Evolutionary conservation across 2,888 invertebrate species (phyloP).

Genomic region (Salpingus planirostris): DNA sequence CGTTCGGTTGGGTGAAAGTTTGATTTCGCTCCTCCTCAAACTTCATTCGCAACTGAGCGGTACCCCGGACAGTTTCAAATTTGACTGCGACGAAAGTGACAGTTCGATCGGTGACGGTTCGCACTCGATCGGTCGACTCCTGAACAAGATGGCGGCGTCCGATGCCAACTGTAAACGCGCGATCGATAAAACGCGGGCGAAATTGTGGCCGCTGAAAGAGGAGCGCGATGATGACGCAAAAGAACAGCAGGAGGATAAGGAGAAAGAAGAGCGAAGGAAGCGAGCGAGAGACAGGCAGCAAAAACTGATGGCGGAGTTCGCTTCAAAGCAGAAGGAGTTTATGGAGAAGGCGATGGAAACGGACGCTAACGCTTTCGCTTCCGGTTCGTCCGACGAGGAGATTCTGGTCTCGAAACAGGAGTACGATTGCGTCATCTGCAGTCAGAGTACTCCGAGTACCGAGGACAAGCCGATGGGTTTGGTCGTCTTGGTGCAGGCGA

Average conservation of each 20-base stretch:
- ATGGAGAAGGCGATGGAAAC: constrained; percentile 69
- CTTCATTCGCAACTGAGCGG: constrained; percentile 87
- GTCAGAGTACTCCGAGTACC: constrained; percentile 78
- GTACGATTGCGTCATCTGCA: constrained; percentile 95
- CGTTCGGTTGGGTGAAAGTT: constrained; percentile 67
- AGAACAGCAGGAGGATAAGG: constrained; percentile 55
- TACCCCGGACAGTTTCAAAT: constrained; percentile 64
- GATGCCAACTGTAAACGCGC: constrained; percentile 62
- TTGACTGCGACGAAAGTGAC: constrained; percentile 35
- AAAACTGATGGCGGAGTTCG: constrained; percentile 89
- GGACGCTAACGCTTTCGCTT: constrained; percentile 32
- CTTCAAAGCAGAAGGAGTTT: constrained; percentile 82
- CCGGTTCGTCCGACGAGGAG: constrained; percentile 55
- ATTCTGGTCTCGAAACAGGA: constrained; percentile 50
- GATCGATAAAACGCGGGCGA: constrained; percentile 60
- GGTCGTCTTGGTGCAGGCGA: constrained; percentile 79
- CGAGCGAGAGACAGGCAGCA: constrained; percentile 84
- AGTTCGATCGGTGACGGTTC: constrained; percentile 71
- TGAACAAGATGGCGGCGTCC: constrained; percentile 64
- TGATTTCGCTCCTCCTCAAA: constrained; percentile 80
- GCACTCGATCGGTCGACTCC: constrained; percentile 71
- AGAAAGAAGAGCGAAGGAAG: constrained; percentile 74
- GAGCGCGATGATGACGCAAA: constrained; percentile 73
- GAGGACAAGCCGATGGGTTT: constrained; percentile 79
- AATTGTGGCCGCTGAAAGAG: constrained; percentile 74